These are phyloP conservation scores for Xestia rhomboidea DNA, from an alignment of 2,888 invertebrate genomes.

Conservation along the genomic window DNA sequence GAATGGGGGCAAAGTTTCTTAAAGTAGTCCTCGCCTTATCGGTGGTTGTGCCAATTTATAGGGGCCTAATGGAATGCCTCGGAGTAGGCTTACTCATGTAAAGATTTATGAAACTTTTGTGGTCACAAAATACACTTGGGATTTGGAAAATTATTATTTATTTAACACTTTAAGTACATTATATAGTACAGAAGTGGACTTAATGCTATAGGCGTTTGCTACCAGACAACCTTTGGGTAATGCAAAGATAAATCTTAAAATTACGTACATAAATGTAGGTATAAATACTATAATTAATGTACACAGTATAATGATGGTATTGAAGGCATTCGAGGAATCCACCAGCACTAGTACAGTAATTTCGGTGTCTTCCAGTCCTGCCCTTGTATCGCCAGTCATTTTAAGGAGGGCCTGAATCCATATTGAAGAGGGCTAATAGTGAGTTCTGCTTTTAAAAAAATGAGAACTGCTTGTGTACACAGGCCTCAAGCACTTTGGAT, in stretches of 20 bases:
- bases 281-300: no score
- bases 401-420: background rate
- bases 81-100: conserved; percentile 4
- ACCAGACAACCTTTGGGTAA: background rate
- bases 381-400: background rate
- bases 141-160: background rate
- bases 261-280: no score
- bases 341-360: background rate
- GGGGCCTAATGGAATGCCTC: conserved; percentile 21
- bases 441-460: background rate
- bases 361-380: background rate
- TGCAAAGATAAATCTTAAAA: no score
- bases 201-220: background rate
- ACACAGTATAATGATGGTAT: background rate
- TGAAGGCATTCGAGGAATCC: background rate
- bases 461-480: background rate
- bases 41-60: conserved; percentile 15
- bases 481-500: background rate
- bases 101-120: conserved; percentile 13
- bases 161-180: background rate
- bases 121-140: background rate
- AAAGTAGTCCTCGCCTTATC: conserved; percentile 38
- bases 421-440: background rate
- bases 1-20: conserved; percentile 47
- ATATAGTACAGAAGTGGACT: background rate